A percentile compares a stretch with the other conserved stretches of the same genome.
These are phyloP conservation scores for Dryococelus australis DNA, from an alignment of 2,888 invertebrate genomes.

Conservation along the genomic window DNA sequence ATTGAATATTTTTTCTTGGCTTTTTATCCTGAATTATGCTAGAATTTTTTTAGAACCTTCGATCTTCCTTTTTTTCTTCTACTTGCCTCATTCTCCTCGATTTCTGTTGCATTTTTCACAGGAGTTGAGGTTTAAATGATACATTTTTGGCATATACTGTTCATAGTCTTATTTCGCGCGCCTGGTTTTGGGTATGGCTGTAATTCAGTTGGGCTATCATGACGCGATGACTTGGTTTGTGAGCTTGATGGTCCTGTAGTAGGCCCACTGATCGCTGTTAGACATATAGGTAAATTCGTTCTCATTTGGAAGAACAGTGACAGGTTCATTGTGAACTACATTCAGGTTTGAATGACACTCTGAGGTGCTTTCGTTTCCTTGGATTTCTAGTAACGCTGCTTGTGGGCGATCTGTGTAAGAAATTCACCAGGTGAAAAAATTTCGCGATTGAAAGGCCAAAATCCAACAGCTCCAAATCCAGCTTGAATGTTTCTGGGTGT, in stretches of 20 bases:
- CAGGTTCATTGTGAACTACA: neutral
- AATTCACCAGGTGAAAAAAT: too few species aligned
- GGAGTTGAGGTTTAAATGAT: neutral
- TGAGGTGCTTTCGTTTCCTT: neutral
- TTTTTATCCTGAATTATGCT: neutral
- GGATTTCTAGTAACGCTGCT: neutral
- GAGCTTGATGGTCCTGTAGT: neutral
- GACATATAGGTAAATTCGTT: neutral
- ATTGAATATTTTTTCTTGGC: neutral
- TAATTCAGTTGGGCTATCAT: neutral
- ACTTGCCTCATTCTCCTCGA: neutral
- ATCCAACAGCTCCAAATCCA: neutral
- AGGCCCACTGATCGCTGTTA: neutral
- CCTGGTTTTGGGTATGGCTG: neutral
- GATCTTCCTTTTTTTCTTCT: neutral
- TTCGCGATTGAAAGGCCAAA: conserved; percentile 24
- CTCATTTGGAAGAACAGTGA: neutral
- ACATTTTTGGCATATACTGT: neutral
- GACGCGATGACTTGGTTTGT: neutral
- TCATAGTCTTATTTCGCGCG: neutral
- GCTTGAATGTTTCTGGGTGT: neutral
- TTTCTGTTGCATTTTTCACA: neutral
- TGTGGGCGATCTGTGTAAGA: too few species aligned
- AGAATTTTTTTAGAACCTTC: neutral
- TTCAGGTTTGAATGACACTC: neutral